phyloP scores from a whole-genome alignment of 2,113 vertebrate species.

The Cyrtonyx montezumae region DNA sequence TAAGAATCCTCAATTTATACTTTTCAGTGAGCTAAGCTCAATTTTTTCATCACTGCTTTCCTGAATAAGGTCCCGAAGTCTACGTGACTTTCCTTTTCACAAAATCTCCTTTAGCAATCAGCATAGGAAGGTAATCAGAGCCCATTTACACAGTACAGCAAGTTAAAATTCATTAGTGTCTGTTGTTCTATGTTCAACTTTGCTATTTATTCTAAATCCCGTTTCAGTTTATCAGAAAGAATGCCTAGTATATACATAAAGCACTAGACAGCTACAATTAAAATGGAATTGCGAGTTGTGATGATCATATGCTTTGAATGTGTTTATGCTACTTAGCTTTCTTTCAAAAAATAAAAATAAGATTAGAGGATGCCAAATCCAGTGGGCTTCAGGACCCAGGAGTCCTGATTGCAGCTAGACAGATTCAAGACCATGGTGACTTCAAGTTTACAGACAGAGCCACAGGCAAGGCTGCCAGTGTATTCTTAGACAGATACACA shows the following conservation, averaged over 20 bases:
- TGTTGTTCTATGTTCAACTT: neutral
- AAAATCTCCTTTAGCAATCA: neutral
- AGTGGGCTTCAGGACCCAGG: neutral
- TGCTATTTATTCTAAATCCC: neutral
- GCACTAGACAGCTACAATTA: neutral
- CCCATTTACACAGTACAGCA: neutral
- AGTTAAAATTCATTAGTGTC: neutral
- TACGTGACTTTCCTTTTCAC: neutral
- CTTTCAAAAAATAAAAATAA: neutral
- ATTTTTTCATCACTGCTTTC: constrained; percentile 13
- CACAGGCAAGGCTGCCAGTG: neutral
- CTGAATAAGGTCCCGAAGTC: neutral
- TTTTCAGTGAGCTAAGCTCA: neutral
- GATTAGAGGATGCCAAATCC: neutral
- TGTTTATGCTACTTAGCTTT: neutral
- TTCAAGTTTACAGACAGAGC: neutral
- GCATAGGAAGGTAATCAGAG: neutral
- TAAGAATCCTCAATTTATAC: constrained; percentile 21
- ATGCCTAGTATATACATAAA: neutral
- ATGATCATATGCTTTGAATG: neutral
- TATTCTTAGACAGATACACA: neutral
- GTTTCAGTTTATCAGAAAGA: neutral
- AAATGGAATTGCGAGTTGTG: neutral
- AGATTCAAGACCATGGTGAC: neutral
- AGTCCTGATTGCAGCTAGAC: neutral